These are phyloP conservation scores for Trogon surrucura DNA, from an alignment of 2,113 vertebrate species.

Conservation along the genomic window DNA sequence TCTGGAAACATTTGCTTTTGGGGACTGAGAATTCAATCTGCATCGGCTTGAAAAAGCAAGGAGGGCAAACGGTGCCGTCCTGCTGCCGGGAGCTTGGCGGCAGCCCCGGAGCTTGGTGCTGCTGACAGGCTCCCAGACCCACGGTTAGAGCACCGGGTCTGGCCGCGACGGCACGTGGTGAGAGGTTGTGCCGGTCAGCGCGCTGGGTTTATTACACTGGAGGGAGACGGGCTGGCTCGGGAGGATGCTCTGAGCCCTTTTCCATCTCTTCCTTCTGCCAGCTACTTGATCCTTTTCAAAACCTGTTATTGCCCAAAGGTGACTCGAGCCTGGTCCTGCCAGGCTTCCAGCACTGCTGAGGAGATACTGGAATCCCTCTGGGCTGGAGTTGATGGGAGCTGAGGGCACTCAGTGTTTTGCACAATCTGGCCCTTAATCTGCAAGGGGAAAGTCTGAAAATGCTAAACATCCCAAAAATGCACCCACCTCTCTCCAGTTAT, in stretches of 20 bases:
- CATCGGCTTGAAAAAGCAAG: background rate
- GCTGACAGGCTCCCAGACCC: background rate
- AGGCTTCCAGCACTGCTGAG: background rate
- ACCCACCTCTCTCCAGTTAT: background rate
- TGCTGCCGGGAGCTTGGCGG: accelerated
- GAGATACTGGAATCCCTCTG: background rate
- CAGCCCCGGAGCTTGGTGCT: background rate
- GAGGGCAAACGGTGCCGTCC: background rate
- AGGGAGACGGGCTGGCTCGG: accelerated
- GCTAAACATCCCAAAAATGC: conserved; percentile 52
- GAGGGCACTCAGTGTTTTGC: background rate
- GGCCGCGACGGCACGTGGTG: accelerated
- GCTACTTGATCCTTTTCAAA: background rate
- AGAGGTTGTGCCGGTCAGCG: background rate
- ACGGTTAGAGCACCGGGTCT: background rate
- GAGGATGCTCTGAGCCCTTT: background rate
- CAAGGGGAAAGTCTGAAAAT: conserved; percentile 48
- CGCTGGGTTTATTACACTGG: background rate
- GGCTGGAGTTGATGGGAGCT: background rate
- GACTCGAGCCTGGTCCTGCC: background rate
- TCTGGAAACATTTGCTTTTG: background rate
- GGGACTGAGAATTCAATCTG: background rate
- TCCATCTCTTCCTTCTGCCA: background rate
- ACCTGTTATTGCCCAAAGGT: background rate
- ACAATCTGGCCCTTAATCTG: conserved; percentile 17